Base-by-base conservation (phyloP, 2,113 vertebrate species). In the Cynoglossus semilaevis region DNA sequence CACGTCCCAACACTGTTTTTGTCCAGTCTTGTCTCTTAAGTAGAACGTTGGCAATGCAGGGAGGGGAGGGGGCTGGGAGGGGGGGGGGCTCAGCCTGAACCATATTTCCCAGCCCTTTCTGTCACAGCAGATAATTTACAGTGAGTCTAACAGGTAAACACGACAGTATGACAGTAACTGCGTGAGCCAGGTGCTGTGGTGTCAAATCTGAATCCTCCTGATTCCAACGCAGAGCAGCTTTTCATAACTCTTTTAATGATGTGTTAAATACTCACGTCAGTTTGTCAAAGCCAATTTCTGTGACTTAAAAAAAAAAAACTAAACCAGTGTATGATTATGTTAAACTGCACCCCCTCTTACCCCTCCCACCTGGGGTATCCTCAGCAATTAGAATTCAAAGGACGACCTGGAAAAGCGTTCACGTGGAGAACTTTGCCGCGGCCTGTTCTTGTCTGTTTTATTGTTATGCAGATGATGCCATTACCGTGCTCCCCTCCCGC, bases 41-140 rank as follows among this genome's bases (percentile, higher is more conserved):
- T 87, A 82, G 86, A 84, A 87, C 77, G 54, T 68, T 76, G 69
- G 81, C 65, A 79, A 65, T 81, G 74, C 65, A 60, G 45, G 15
- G 51, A 22, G 12, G 46, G 51, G 44, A 66, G 53, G 29, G 42
- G 12, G 22, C 22, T 4, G 3, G 2, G 22, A 29, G 22, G n/a
- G n/a, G n/a, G n/a, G n/a, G n/a, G n/a, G n/a, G n/a, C n/a, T n/a
- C n/a, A n/a, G n/a, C n/a, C 47, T 53, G 42, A 60, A 65, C 15
- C 46, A 36, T 70, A 61, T 62, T 41, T 64, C n/a, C 19, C 15
- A 46, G 29, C 60, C 19, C 22, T 6, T 36, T 59, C 45, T 63
- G 64, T 74, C 48, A 67, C n/a, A 42, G 16, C 54, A 51, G 70
- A 54, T 57, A 76, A 65, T 73, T 64, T 76, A 47, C 35, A 40